phyloP scores from a whole-genome alignment of 2,888 invertebrate species.

The Nomada goodeniana region DNA sequence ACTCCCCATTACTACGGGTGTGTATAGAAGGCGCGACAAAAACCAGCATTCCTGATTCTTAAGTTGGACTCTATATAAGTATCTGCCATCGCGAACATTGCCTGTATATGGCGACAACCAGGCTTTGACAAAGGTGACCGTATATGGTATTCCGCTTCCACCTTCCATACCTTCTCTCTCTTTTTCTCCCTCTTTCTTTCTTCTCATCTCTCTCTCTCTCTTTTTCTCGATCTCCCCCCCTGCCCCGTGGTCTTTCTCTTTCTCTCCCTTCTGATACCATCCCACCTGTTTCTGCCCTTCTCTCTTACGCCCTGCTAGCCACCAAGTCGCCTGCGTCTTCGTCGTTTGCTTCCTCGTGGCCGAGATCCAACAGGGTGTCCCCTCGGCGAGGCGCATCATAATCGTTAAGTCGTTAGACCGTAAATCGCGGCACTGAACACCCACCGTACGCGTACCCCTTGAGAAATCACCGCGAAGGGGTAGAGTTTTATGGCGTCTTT shows the following conservation, averaged over 20 bases:
- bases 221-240: conserved; percentile 9
- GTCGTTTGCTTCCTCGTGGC: conserved; percentile 32
- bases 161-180: conserved; percentile 77
- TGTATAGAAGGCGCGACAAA: conserved; percentile 79
- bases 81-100: conserved; percentile 83
- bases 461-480: not conserved
- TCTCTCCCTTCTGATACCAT: conserved; percentile 35
- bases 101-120: conserved; percentile 83
- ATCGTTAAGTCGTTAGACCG: conserved; percentile 64
- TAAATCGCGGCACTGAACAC: conserved; percentile 72
- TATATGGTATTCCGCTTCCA: conserved; percentile 82
- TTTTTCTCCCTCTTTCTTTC: conserved; percentile 36
- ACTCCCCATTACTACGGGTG: conserved; percentile 73
- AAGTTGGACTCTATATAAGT: conserved; percentile 83
- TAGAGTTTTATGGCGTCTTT: not conserved
- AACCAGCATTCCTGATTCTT: conserved; percentile 82
- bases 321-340: conserved; percentile 20
- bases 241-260: conserved; percentile 29
- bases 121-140: conserved; percentile 84
- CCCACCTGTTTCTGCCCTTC: conserved; percentile 48
- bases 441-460: conserved; percentile 17
- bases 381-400: conserved; percentile 43
- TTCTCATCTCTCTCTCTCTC: conserved; percentile 16
- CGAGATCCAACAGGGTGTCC: conserved; percentile 56
- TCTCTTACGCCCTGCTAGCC: conserved; percentile 44